Percentiles rank a stretch among this genome's conserved stretches.
Conservation (phyloP, 2,888 invertebrate species). For the Caenorhabditis sp. region DNA sequence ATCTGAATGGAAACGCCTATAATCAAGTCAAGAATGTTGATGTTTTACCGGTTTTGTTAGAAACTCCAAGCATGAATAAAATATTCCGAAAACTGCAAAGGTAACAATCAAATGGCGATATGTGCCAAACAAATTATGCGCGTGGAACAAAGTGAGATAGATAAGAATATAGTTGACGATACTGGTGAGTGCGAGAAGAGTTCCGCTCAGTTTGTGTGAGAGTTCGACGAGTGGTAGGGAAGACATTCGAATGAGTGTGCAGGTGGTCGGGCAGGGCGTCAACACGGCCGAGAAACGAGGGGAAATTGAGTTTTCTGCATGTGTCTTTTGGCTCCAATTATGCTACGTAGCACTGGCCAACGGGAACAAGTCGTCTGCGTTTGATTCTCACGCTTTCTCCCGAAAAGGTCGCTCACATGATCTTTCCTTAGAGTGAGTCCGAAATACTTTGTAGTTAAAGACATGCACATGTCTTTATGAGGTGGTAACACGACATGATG, state of each 20-base stretch:
- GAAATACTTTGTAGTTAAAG: too few relatives aligned
- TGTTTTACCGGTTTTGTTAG: constrained; percentile 9
- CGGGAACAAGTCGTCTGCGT: neutral
- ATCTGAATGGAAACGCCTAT: neutral
- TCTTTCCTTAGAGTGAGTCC: too few relatives aligned
- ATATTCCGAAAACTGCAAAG: constrained; percentile 17
- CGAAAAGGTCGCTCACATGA: too few relatives aligned
- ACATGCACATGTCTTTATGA: too few relatives aligned
- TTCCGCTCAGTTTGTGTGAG: constrained; percentile 10
- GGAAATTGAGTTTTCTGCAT: constrained; percentile 14
- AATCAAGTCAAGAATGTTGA: neutral
- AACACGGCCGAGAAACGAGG: neutral
- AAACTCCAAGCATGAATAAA: constrained; percentile 15
- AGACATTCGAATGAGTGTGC: constrained; percentile 11
- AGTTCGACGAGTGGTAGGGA: neutral
- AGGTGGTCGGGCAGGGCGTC: constrained; percentile 9
- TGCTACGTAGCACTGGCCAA: constrained; percentile 1
- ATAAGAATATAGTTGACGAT: constrained; percentile 25
- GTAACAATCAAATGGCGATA: constrained; percentile 21
- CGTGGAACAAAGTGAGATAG: constrained; percentile 22
- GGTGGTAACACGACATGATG: too few relatives aligned
- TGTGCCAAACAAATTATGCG: constrained; percentile 21
- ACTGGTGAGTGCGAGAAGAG: neutral
- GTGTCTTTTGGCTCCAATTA: constrained; percentile 14
- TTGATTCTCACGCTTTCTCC: too few relatives aligned